Base-by-base conservation (phyloP, 2,888 invertebrate genomes). In the Eurois occulta region DNA sequence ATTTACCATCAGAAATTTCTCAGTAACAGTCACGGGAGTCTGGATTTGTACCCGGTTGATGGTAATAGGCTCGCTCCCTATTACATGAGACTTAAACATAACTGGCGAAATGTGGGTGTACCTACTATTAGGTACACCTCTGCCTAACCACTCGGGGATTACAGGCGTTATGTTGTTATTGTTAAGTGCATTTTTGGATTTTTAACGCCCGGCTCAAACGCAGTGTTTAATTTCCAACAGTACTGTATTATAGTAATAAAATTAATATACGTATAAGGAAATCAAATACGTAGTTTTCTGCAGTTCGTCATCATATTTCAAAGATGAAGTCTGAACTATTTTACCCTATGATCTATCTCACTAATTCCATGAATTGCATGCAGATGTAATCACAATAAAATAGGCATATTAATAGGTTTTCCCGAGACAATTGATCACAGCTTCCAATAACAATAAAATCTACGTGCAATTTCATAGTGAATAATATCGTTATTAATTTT, bases 331-430 rank as follows among this genome's bases (percentile, higher is more conserved):
- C 8, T 46, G 8, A 28, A 13, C 21, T 60, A 16, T 75, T 58
- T 46, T 60, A 81, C 67, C 21, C 5, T 24, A 38, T 38, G 32
- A 69, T 52, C 21, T 35, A 16, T 38, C 58, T 32, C 18, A 35
- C 43, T 3, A 21, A 32, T 72, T 69, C 82, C n/a, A 18, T 24
- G 82, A 82, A 81, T 16, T 18, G 46, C 11, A 41, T 43, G 46
- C n/a, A 71, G n/a, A 67, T 62, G 7, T 74, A 68, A 83, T 78
- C 64, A 10, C 32, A 69, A 69, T 75, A 78, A 75, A 75, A 68
- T 38, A 73, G 24, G 21, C 38, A 66, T 43, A 75, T 70, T 58
- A 72, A 76, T 80, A 52, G 83, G 71, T 75, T 85, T 86, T 83
- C 78, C 80, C 38, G 64, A 68, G 67, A 72, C 32, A 8, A 41